Evolutionary conservation across 2,888 invertebrate genomes (phyloP), one percentile per base, ranked within the genome.

Genomic region (Stenurella melanura): DNA sequence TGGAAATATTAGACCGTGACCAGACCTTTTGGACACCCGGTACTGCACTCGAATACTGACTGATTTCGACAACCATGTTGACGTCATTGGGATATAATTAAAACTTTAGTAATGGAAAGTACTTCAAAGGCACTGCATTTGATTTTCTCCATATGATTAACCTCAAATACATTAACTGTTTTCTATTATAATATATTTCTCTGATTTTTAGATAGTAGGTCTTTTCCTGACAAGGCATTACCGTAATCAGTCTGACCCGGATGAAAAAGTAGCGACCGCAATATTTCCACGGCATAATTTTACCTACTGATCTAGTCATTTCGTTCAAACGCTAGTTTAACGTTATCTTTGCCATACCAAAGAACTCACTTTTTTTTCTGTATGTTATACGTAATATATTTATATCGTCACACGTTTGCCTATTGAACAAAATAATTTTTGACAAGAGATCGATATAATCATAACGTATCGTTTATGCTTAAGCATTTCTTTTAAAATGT

Each of bases 221-320:
- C 94, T 95, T 84, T 93, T 95, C 90, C 91, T 95, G 89, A 94
- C 96, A 81, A 93, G 94, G 88, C 93, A 93, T 84, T 96, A 95
- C 90, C 93, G 96, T 87, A 96, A 96, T 90, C 94, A 94, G 89
- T 93, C 94, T 75, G 94, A 95, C 90, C 95, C 95, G 76, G 91
- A 92, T 86, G 93, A 94, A 89, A 93, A 94, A 89, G 92, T 93
- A 86, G 93, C 94, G 74, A 94, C 94, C 85, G 94, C 95, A 85
- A 91, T 95, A 85, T 95, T 95, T 89, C 94, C 94, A 78, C 85
- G 88, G 82, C 88, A 89, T 83, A 89, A 89, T 85, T 90, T 89
- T 84, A 89, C 88, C 73, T 89, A 90, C 83, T 89, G 83, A 85
- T 85, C 86, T 86, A 86, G 85, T 86, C 86, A 83, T 72, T 82